These are phyloP conservation scores for Temnothorax ravouxi DNA, from an alignment of 2,888 invertebrate species.

Conservation along the genomic window DNA sequence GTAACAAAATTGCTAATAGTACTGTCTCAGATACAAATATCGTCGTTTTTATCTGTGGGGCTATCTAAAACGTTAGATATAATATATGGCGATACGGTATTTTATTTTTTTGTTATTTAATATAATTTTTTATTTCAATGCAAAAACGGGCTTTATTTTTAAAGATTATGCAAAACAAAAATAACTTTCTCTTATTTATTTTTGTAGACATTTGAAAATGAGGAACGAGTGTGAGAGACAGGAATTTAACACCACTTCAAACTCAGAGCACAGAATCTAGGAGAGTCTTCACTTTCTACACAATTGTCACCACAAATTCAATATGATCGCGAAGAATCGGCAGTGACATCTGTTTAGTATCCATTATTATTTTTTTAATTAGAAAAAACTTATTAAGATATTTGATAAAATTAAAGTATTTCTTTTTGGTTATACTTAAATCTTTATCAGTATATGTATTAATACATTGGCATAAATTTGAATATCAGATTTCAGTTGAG, in stretches of 20 bases:
- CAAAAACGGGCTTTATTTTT: neutral
- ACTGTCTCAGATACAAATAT: neutral
- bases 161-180: slow-evolving; percentile 5
- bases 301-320: neutral
- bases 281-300: neutral
- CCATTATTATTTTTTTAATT: too few relatives aligned
- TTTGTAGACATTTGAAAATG: neutral
- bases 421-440: too few relatives aligned
- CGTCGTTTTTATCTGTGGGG: neutral
- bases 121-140: neutral
- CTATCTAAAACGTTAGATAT: neutral
- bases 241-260: neutral
- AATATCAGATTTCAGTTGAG: too few relatives aligned
- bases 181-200: neutral
- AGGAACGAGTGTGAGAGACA: neutral
- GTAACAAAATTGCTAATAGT: too few relatives aligned
- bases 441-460: too few relatives aligned
- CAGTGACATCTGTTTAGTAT: too few relatives aligned
- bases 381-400: too few relatives aligned
- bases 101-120: neutral
- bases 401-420: too few relatives aligned
- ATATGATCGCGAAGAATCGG: neutral
- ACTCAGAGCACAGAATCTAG: neutral
- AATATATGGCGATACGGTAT: neutral
- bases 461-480: too few relatives aligned